phyloP scores from a whole-genome alignment of 2,113 vertebrate species.

The Tychaedon coryphoeus region DNA sequence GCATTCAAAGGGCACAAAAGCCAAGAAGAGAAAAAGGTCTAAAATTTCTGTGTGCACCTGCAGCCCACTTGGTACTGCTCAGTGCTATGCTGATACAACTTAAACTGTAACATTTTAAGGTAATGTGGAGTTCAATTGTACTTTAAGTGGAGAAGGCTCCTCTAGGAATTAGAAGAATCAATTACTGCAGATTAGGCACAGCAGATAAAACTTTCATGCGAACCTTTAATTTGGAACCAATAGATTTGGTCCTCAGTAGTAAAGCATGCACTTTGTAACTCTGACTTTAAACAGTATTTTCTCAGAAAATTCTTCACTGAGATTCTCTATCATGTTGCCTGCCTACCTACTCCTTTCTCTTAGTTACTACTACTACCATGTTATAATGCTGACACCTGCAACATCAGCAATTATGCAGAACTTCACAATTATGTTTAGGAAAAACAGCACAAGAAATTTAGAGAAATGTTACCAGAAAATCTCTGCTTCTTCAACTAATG shows the following conservation, averaged over 20 bases:
- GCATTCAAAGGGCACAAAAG: neutral
- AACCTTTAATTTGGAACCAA: constrained; percentile 58
- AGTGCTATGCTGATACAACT: neutral
- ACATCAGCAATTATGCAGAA: neutral
- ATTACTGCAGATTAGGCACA: neutral
- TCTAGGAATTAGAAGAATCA: constrained; percentile 44
- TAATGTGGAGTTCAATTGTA: constrained; percentile 37
- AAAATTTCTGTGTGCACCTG: neutral
- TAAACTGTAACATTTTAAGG: constrained; percentile 20
- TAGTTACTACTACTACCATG: neutral
- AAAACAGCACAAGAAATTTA: neutral
- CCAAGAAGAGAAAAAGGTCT: neutral
- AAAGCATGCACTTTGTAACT: neutral
- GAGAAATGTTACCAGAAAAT: neutral
- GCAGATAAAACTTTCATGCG: constrained; percentile 31
- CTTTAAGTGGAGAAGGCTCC: constrained; percentile 44
- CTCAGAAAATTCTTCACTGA: neutral
- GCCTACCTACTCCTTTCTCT: neutral
- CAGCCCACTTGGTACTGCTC: neutral
- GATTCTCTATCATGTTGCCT: neutral
- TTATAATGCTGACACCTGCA: neutral
- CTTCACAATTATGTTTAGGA: neutral
- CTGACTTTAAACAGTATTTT: neutral
- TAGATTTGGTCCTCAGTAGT: neutral
- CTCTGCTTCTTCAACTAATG: neutral